phyloP scores from a whole-genome alignment of 2,113 vertebrate species.

The Amblyornis subalaris region DNA sequence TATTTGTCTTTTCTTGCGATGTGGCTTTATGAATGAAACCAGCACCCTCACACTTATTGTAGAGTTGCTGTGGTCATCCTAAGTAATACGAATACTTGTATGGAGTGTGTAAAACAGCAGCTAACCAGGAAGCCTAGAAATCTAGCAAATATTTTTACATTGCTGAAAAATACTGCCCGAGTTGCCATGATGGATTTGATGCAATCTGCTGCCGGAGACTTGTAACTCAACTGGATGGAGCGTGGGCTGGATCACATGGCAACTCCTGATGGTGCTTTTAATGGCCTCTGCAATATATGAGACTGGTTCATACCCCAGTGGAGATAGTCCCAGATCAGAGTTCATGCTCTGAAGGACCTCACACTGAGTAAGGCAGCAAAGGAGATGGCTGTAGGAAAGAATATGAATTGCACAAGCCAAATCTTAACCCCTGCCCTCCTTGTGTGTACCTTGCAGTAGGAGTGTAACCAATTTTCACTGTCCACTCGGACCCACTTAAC shows the following conservation, averaged over 20 bases:
- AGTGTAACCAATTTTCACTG: background rate
- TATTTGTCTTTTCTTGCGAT: background rate
- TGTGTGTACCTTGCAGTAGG: background rate
- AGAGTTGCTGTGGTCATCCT: background rate
- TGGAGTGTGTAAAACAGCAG: background rate
- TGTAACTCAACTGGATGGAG: background rate
- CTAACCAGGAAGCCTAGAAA: background rate
- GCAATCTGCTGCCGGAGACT: background rate
- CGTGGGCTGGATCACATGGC: background rate
- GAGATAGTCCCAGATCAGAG: background rate
- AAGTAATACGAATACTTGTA: background rate
- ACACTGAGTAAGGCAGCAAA: background rate
- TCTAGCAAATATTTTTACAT: background rate
- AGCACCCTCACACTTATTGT: accelerated
- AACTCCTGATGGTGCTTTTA: background rate
- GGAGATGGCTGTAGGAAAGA: background rate
- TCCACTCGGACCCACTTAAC: background rate
- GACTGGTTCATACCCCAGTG: background rate
- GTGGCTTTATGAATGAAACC: background rate
- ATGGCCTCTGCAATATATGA: background rate
- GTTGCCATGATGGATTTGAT: background rate
- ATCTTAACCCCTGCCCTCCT: background rate
- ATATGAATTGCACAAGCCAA: background rate
- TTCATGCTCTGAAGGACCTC: background rate
- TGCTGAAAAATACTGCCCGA: background rate